These are phyloP conservation scores for Colossoma macropomum DNA, from an alignment of 2,113 vertebrate genomes.

Conservation along the genomic window DNA sequence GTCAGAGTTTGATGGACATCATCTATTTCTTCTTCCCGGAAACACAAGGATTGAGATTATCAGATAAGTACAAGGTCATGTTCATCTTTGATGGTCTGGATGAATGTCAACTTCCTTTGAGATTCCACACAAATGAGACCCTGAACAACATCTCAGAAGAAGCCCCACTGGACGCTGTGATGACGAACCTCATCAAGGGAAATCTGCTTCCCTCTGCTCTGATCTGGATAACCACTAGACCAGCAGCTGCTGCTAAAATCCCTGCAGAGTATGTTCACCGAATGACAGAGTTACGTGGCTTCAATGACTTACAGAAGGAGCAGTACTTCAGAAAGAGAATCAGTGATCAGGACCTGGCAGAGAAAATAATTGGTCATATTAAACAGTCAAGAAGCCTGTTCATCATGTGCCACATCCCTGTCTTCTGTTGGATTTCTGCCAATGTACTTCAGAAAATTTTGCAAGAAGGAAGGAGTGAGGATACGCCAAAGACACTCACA, in stretches of 20 bases:
- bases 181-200: slow-evolving; percentile 38
- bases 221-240: slow-evolving; percentile 40
- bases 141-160: neutral
- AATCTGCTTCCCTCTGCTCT: slow-evolving; percentile 30
- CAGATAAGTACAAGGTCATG: slow-evolving; percentile 13
- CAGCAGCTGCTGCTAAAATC: slow-evolving; percentile 44
- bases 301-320: slow-evolving; percentile 9
- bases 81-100: neutral
- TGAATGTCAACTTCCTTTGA: neutral
- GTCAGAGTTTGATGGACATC: neutral
- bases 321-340: slow-evolving; percentile 12
- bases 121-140: neutral
- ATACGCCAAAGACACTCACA: slow-evolving; percentile 34
- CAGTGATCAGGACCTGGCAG: neutral
- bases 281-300: slow-evolving; percentile 25
- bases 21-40: neutral
- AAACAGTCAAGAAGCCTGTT: slow-evolving; percentile 26
- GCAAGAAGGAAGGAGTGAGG: neutral
- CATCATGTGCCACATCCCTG: slow-evolving; percentile 36
- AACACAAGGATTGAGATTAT: slow-evolving; percentile 13
- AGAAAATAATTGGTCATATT: neutral
- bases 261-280: slow-evolving; percentile 33
- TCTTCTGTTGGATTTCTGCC: slow-evolving; percentile 33
- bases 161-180: slow-evolving; percentile 27
- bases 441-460: slow-evolving; percentile 21